These are phyloP conservation scores for Rhinoraja longicauda DNA, from an alignment of 2,797 vertebrate genomes.

Conservation along the genomic window DNA sequence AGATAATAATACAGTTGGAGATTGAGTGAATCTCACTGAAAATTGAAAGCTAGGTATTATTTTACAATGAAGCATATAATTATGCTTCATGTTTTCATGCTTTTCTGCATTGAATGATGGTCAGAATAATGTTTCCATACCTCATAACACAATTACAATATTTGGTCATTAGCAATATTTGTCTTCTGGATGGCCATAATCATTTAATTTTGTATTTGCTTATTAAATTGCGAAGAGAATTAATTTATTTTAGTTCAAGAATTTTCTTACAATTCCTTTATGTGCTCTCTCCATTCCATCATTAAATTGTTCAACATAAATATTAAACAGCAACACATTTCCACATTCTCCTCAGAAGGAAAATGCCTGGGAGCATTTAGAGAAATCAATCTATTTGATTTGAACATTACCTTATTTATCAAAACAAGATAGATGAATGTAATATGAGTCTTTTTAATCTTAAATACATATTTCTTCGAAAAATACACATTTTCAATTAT, in stretches of 20 bases:
- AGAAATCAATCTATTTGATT: background rate
- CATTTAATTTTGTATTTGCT: background rate
- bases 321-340: background rate
- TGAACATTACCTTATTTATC: background rate
- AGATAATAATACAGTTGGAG: background rate
- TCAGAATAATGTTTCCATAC: background rate
- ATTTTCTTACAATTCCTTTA: background rate
- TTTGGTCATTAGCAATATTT: background rate
- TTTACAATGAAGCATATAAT: background rate
- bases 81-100: background rate
- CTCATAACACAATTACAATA: background rate
- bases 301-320: background rate
- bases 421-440: background rate
- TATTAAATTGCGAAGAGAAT: background rate
- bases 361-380: background rate
- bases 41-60: background rate
- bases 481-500: background rate
- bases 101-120: background rate
- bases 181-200: background rate
- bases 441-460: background rate
- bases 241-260: background rate
- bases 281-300: background rate
- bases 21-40: background rate
- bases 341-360: background rate
- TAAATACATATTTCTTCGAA: background rate